A percentile compares a stretch with the other conserved stretches of the same genome.
Evolutionary conservation across 2,113 vertebrate genomes (phyloP).

Genomic region (Rynchops niger): DNA sequence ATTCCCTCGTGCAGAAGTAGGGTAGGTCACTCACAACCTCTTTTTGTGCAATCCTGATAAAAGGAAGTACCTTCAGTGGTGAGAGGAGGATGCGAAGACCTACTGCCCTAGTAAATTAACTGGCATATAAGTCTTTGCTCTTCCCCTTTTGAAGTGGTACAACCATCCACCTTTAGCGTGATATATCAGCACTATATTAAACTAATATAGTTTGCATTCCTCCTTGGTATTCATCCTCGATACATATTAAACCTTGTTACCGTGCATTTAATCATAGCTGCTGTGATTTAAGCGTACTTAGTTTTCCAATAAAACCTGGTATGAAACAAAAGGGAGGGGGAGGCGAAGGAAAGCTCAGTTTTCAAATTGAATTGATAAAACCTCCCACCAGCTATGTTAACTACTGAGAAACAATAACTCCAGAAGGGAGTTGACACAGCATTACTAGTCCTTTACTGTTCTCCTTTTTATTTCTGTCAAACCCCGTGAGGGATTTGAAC

Average conservation of each 20-base stretch:
- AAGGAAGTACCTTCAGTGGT: background rate
- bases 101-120: background rate
- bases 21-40: background rate
- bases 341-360: background rate
- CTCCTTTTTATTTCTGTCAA: background rate
- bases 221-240: background rate
- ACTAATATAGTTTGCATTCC: background rate
- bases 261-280: background rate
- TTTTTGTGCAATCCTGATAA: background rate
- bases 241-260: background rate
- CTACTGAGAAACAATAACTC: background rate
- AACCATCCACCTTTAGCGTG: background rate
- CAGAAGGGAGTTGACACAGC: background rate
- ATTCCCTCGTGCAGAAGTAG: background rate
- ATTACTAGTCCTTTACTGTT: background rate
- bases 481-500: background rate
- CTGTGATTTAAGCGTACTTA: background rate
- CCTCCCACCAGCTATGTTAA: background rate
- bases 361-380: background rate
- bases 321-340: background rate
- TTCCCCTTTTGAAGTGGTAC: background rate
- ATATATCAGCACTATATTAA: rapidly evolving
- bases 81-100: background rate
- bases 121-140: background rate
- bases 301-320: background rate